A percentile compares a stretch with the other conserved stretches of the same genome.
Conservation (phyloP, 2,888 invertebrate genomes). For the Aromia moschata region DNA sequence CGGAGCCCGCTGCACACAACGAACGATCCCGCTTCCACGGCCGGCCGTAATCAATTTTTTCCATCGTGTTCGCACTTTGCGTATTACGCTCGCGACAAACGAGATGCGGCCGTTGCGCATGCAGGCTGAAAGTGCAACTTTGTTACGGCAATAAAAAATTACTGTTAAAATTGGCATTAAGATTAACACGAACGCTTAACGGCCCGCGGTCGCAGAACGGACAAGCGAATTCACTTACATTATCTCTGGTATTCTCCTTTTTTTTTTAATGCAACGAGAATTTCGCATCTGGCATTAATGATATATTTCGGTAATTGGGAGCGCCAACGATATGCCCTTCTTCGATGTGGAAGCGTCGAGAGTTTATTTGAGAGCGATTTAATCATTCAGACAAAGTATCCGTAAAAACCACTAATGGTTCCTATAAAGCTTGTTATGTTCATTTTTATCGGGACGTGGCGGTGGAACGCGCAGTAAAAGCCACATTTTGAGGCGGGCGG, state of each 20-base stretch:
- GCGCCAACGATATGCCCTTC: conserved; percentile 32
- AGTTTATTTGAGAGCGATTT: conserved; percentile 29
- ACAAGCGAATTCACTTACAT: conserved; percentile 33
- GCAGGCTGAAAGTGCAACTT: conserved; percentile 7
- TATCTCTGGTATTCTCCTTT: conserved; percentile 37
- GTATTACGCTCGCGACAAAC: background rate
- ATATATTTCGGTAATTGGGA: conserved; percentile 22
- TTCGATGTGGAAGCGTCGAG: conserved; percentile 20
- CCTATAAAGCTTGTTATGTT: conserved; percentile 31
- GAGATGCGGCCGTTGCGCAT: conserved; percentile 20
- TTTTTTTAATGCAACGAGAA: conserved; percentile 14
- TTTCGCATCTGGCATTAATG: conserved; percentile 25
- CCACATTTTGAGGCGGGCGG: conserved; percentile 20
- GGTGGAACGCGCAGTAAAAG: conserved; percentile 22
- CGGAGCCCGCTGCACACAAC: too few species aligned
- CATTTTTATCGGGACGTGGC: conserved; percentile 32
- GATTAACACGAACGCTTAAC: conserved; percentile 37
- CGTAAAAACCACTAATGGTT: conserved; percentile 30
- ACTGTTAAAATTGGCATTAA: conserved; percentile 38
- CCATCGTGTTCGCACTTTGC: background rate
- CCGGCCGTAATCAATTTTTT: background rate
- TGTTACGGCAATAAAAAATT: conserved; percentile 34
- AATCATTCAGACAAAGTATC: conserved; percentile 30
- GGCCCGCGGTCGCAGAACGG: conserved; percentile 26
- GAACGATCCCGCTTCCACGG: background rate